Percentiles rank a stretch among this genome's conserved stretches.
These are phyloP conservation scores for Drosophila merina DNA, from an alignment of 2,888 invertebrate species.

Conservation along the genomic window DNA sequence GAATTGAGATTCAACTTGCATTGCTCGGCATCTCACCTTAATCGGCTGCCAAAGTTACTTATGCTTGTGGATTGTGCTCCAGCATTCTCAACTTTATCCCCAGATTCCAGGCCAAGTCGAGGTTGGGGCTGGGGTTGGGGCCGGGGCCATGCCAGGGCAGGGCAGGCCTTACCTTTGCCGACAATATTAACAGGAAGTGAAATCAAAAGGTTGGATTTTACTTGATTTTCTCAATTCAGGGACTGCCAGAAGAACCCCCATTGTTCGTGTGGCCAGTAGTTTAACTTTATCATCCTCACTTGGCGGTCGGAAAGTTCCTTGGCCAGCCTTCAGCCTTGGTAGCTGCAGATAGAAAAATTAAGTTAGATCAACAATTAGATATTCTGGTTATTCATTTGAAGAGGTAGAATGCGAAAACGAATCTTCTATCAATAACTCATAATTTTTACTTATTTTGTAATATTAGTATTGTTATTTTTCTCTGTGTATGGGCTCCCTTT, in stretches of 20 bases:
- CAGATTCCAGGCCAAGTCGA: neutral
- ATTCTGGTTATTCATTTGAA: no score
- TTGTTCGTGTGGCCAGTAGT: conserved; percentile 67
- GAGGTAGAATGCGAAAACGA: no score
- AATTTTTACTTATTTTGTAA: neutral
- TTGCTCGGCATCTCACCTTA: conserved; percentile 74
- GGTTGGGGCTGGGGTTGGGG: neutral
- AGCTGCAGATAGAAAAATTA: no score
- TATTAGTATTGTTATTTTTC: neutral
- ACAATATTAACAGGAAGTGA: conserved; percentile 79
- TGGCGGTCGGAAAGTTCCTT: conserved; percentile 63
- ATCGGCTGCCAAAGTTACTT: conserved; percentile 77
- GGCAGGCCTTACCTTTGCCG: conserved; percentile 27
- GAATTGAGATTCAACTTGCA: conserved; percentile 75
- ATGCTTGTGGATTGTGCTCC: conserved; percentile 51
- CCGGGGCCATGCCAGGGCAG: neutral
- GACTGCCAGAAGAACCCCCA: conserved; percentile 36
- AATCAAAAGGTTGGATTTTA: conserved; percentile 77
- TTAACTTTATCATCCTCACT: conserved; percentile 76
- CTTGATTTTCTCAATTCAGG: conserved; percentile 74
- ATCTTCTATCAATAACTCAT: neutral
- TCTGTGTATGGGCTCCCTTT: conserved; percentile 2
- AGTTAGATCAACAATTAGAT: no score
- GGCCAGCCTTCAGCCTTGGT: conserved; percentile 17
- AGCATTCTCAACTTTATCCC: conserved; percentile 1